These are phyloP conservation scores for Mechanitis mazaeus DNA, from an alignment of 2,888 invertebrate species.

Conservation along the genomic window DNA sequence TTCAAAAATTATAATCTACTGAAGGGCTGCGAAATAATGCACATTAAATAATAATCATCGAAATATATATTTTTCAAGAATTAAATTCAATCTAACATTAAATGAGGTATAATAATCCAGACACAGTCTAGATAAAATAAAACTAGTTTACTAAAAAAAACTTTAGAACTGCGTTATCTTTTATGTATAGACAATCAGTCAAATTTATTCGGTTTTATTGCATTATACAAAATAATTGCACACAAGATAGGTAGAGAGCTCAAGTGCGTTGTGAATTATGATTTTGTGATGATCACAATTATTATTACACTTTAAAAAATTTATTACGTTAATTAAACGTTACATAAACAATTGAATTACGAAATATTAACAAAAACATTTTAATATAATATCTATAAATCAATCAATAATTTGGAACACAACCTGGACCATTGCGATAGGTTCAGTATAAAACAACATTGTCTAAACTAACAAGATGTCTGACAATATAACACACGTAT, in stretches of 20 bases:
- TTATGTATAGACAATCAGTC: slow-evolving; percentile 18
- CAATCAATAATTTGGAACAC: slow-evolving; percentile 70
- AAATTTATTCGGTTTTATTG: neutral
- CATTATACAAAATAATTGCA: slow-evolving; percentile 1
- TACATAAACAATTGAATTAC: slow-evolving; percentile 36
- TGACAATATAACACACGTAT: slow-evolving; percentile 60
- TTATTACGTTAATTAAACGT: neutral
- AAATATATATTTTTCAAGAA: slow-evolving; percentile 66
- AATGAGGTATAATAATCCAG: slow-evolving; percentile 73
- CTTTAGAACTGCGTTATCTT: slow-evolving; percentile 42
- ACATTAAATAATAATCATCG: slow-evolving; percentile 37
- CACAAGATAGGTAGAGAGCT: slow-evolving; percentile 1
- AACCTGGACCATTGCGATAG: slow-evolving; percentile 58
- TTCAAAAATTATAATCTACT: slow-evolving; percentile 6
- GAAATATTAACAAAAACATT: slow-evolving; percentile 51
- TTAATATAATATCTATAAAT: slow-evolving; percentile 38
- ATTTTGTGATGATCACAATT: neutral
- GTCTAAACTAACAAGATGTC: slow-evolving; percentile 57
- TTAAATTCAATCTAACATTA: slow-evolving; percentile 69
- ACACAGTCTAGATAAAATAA: slow-evolving; percentile 61
- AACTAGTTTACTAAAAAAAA: slow-evolving; percentile 50
- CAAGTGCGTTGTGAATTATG: neutral
- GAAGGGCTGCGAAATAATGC: slow-evolving; percentile 27
- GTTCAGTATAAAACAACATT: slow-evolving; percentile 60
- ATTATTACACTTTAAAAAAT: neutral